Evolutionary conservation across 1,140 invertebrate species (phyloP), one percentile per base, ranked within the genome.

Genomic region (Cephus cinctus): DNA sequence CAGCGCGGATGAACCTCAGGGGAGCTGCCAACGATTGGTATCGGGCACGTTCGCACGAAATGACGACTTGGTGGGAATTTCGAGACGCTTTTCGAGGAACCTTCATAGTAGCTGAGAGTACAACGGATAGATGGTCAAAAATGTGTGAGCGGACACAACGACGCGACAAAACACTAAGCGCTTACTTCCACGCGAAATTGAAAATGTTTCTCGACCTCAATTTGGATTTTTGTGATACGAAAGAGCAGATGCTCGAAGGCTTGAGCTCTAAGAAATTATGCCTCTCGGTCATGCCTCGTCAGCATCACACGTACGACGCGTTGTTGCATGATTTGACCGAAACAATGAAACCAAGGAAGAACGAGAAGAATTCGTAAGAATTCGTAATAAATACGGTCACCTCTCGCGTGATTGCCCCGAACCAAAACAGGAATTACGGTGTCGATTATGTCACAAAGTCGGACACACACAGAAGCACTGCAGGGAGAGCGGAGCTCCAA

Each of bases 1-100:
- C 42, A 5, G 39, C 39, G 6, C 4, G 39, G 4, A 23, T 25
- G 11, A 18, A 43, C 16, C 11, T 43, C 4, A 23, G n/a, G 16
- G 19, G 18, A 4, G 40, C 19, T 23, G 42, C 42, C 6, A 23
- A 30, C n/a, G 42, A 43, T 30, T 43, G 16, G 40, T 16, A 43
- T 16, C 9, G 22, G 3, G 15, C 31, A 18, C 22, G 18, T 5
- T 3, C 42, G 4, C 23, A 30, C 9, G 25, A 31, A 15, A 9
- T 43, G 4, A 43, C 2, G n/a, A 5, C 32, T 5, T 35, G 32
- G 32, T n/a, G 4, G 5, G 32, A 6, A 5, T 35, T 35, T 14
- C n/a, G 16, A 35, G 5, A 6, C 16, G 32, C 5, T 5, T 35
- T 35, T n/a, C 32, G 32, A 5, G 32, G n/a, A 5, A 35, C 32